Percentiles rank a stretch among this genome's conserved stretches.
phyloP scores from a whole-genome alignment of 2,113 vertebrate genomes.

The Electrona antarctica region DNA sequence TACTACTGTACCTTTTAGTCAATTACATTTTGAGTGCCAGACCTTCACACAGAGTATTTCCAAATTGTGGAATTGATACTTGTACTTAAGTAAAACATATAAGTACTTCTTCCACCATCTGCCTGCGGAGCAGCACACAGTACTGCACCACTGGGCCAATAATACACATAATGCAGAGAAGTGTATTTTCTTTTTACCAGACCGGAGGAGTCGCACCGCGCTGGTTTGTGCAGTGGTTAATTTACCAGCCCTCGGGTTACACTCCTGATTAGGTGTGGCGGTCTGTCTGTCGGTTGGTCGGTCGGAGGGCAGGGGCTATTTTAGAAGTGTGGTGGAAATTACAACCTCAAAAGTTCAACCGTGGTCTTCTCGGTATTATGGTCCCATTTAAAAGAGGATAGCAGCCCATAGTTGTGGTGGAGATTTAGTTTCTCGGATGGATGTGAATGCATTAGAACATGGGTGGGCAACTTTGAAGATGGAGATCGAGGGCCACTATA shows the following conservation, averaged over 20 bases:
- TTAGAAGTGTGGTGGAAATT: neutral
- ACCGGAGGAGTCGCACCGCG: constrained; percentile 13
- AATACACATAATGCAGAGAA: too few species aligned
- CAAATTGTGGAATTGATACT: too few species aligned
- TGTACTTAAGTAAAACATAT: too few species aligned
- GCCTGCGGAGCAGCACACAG: neutral
- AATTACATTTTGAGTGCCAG: too few species aligned
- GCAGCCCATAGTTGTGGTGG: constrained; percentile 24
- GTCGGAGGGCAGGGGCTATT: constrained; percentile 1
- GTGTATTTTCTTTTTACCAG: constrained; percentile 4
- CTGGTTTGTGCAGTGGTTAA: constrained; percentile 32
- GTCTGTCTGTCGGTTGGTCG: neutral
- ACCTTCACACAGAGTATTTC: too few species aligned
- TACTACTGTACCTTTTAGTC: too few species aligned
- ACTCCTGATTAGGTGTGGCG: constrained; percentile 23
- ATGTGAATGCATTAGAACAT: constrained; percentile 52
- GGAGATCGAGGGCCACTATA: too few species aligned
- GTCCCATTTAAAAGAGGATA: neutral
- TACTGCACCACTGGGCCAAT: constrained; percentile 11
- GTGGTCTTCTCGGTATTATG: neutral
- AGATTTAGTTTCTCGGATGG: constrained; percentile 54
- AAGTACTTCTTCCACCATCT: too few species aligned
- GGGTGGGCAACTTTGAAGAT: neutral
- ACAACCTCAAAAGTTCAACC: constrained; percentile 16
- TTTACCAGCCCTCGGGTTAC: constrained; percentile 20